Percentiles rank a stretch among this genome's conserved stretches.
These are phyloP conservation scores for Hemibagrus wyckioides DNA, from an alignment of 2,113 vertebrate genomes.

Conservation along the genomic window DNA sequence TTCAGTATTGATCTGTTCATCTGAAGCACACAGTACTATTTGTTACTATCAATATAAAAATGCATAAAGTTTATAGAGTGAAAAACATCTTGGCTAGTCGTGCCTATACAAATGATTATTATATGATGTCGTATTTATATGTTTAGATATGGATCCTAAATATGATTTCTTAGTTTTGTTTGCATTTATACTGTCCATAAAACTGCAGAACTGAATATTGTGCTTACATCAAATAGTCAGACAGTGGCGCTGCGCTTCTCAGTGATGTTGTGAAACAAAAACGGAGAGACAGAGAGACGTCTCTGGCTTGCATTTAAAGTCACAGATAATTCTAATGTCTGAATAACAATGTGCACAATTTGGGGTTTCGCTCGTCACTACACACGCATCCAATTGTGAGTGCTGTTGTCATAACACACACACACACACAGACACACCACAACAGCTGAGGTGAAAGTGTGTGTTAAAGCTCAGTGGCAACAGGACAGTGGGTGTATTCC, in stretches of 20 bases:
- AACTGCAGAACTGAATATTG: not conserved
- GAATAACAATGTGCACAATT: not conserved
- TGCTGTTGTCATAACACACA: not conserved
- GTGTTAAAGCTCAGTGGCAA: not conserved
- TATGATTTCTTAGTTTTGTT: not conserved
- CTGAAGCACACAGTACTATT: not conserved
- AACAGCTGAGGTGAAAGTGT: not conserved
- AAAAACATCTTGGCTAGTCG: not conserved
- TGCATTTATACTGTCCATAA: not conserved
- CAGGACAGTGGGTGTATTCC: not conserved
- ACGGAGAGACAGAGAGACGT: not conserved
- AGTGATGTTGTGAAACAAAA: not conserved
- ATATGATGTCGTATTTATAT: not conserved
- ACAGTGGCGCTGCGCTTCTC: no score
- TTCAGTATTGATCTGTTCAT: not conserved
- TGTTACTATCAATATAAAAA: not conserved
- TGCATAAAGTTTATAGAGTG: not conserved
- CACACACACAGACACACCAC: not conserved
- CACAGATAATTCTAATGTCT: not conserved
- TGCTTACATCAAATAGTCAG: not conserved
- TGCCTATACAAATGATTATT: not conserved
- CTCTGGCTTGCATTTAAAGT: not conserved
- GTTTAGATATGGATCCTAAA: not conserved
- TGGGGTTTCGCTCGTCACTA: not conserved
- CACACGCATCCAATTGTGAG: not conserved